Evolutionary conservation across 2,113 vertebrate species (phyloP), one percentile per base, ranked within the genome.

Genomic region (Microcebus ravelobensis): DNA sequence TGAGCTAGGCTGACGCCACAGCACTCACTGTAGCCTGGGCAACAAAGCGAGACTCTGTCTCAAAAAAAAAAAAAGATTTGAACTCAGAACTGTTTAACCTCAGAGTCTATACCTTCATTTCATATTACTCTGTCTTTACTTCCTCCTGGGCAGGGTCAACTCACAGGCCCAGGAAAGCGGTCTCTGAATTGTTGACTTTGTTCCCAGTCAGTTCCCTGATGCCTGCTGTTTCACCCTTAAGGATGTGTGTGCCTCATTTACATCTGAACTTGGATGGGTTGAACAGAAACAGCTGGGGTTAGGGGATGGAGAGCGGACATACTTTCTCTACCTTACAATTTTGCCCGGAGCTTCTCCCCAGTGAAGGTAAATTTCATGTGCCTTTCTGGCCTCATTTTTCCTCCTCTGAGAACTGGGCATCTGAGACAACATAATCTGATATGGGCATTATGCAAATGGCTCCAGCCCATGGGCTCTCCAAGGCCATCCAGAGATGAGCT

Each of bases 311-410:
- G 13, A 29, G 85, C 27, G 55, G 68, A 81, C n/a, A 34, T 12
- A 18, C 50, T 42, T 25, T 57, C 42, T 31, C 57, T 84, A 48
- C 42, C 13, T 84, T 20, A 73, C 18, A 77, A 5, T 59, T 87
- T 17, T 76, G 23, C 42, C 92, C 36, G n/a, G 39, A 57, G 55
- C 29, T 63, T 77, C 83, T 95, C 45, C 68, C 57, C 20, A 2
- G 0, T 50, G 36, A 95, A 94, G 52, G 84, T 74, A 45, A 87
- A 65, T 80, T 90, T 94, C 73, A 90, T 67, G 59, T 93, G 83
- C 23, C 71, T 87, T 88, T 63, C 81, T 81, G 18, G 79, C 25
- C 76, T 84, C 65, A 14, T 10, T 67, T 68, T 84, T 36, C 29
- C 61, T 70, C 86, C 79, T 61, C 31, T 71, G 82, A 92, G 57